Percentiles rank a stretch among this genome's conserved stretches.
phyloP scores from a whole-genome alignment of 2,113 vertebrate genomes.

The Tragelaphus buxtoni region DNA sequence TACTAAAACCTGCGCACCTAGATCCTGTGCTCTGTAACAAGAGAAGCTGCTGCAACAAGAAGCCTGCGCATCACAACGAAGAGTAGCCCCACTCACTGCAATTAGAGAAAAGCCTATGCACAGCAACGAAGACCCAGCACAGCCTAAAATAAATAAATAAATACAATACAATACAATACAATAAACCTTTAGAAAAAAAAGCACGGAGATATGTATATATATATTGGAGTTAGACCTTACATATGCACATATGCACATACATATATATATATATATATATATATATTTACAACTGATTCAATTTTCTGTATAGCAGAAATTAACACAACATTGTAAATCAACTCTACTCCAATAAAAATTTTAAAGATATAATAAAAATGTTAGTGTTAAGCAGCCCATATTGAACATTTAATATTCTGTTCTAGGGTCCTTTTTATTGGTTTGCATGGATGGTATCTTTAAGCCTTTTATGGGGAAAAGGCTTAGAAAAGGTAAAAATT shows the following conservation, averaged over 20 bases:
- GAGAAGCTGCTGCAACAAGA: neutral
- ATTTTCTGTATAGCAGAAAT: neutral
- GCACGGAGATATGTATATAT: neutral
- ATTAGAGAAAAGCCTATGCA: neutral
- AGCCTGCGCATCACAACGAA: neutral
- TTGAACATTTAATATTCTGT: neutral
- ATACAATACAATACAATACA: no score
- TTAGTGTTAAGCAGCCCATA: neutral
- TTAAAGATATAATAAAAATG: neutral
- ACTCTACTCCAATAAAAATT: neutral
- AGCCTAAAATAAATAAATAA: neutral
- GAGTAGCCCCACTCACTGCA: neutral
- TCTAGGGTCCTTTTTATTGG: neutral
- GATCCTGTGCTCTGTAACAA: fast-evolving
- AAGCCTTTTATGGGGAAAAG: neutral
- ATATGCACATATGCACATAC: no score
- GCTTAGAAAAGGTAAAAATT: neutral
- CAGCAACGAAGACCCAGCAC: neutral
- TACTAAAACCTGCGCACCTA: fast-evolving
- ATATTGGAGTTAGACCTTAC: no score
- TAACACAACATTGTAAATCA: neutral
- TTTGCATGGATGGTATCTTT: neutral
- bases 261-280: neutral
- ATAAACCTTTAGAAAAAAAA: neutral
- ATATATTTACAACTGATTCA: neutral